phyloP scores from a whole-genome alignment of 2,888 invertebrate species.

The Griposia aprilina region DNA sequence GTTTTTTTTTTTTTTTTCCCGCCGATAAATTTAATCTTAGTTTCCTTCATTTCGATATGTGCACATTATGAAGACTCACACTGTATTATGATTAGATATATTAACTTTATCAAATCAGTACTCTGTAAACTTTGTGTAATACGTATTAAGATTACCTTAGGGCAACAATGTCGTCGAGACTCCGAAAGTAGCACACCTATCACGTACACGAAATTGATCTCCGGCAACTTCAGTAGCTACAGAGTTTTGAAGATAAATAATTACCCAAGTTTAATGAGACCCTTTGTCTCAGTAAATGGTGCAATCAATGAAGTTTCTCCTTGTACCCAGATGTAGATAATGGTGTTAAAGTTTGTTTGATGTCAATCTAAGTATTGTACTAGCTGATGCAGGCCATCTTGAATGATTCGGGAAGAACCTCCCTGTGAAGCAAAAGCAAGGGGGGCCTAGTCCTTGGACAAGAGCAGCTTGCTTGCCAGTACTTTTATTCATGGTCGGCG shows the following conservation, averaged over 20 bases:
- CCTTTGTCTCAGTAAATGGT: conserved; percentile 60
- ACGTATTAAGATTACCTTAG: conserved; percentile 32
- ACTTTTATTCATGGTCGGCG: not conserved
- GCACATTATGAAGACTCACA: too few relatives aligned
- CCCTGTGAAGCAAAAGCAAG: too few relatives aligned
- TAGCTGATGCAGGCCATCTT: conserved; percentile 30
- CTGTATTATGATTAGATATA: not conserved
- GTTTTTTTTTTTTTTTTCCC: too few relatives aligned
- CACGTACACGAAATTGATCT: conserved; percentile 63
- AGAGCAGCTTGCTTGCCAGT: not conserved
- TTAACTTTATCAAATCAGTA: conserved; percentile 14
- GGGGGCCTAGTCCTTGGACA: not conserved
- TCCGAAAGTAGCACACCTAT: conserved; percentile 45
- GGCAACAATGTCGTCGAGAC: conserved; percentile 43
- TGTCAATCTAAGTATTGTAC: conserved; percentile 25
- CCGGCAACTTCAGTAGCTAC: conserved; percentile 39
- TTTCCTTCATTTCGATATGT: too few relatives aligned
- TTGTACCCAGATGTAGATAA: conserved; percentile 48
- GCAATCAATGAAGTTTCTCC: conserved; percentile 63
- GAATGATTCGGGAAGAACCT: not conserved
- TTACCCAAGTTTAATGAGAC: conserved; percentile 67
- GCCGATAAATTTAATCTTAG: too few relatives aligned
- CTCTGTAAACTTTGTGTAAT: not conserved
- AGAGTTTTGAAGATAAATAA: conserved; percentile 66
- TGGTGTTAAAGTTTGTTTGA: conserved; percentile 47